Percentiles rank a stretch among this genome's conserved stretches.
Conservation (phyloP, 2,113 vertebrate species). For the Etheostoma cragini region DNA sequence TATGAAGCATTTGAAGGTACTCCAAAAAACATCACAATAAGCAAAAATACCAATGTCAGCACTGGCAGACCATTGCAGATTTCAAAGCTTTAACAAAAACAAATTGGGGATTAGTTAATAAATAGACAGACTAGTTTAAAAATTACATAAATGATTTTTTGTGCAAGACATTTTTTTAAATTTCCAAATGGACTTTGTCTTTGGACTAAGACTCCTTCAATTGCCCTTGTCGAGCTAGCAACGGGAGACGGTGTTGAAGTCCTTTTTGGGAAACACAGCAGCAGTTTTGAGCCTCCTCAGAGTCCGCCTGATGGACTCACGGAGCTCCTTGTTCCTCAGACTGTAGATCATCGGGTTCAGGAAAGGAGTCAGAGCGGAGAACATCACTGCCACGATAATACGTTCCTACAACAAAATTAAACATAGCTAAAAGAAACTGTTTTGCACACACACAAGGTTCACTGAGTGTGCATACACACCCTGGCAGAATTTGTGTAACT, state of each 20-base stretch:
- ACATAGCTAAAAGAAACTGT: background rate
- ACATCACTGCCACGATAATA: conserved; percentile 60
- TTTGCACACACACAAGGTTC: background rate
- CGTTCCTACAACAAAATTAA: conserved; percentile 27
- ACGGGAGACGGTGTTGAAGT: no score
- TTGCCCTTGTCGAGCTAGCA: background rate
- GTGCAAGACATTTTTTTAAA: background rate
- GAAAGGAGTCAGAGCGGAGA: conserved; percentile 66
- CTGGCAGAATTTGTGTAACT: background rate
- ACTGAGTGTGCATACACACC: no score
- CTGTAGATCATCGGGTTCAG: conserved; percentile 75
- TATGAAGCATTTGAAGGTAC: no score
- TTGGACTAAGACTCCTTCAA: no score
- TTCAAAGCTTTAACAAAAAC: no score
- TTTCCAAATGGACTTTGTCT: background rate
- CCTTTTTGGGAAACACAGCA: background rate
- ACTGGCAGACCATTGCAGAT: no score
- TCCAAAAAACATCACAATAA: no score
- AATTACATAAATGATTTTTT: background rate
- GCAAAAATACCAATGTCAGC: no score
- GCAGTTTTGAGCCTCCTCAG: conserved; percentile 21
- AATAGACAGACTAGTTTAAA: no score
- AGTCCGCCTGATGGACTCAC: conserved; percentile 42
- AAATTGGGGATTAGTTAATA: no score
- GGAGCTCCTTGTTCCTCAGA: conserved; percentile 67